Evolutionary conservation across 2,113 vertebrate genomes (phyloP).

Genomic region (Dascyllus trimaculatus): DNA sequence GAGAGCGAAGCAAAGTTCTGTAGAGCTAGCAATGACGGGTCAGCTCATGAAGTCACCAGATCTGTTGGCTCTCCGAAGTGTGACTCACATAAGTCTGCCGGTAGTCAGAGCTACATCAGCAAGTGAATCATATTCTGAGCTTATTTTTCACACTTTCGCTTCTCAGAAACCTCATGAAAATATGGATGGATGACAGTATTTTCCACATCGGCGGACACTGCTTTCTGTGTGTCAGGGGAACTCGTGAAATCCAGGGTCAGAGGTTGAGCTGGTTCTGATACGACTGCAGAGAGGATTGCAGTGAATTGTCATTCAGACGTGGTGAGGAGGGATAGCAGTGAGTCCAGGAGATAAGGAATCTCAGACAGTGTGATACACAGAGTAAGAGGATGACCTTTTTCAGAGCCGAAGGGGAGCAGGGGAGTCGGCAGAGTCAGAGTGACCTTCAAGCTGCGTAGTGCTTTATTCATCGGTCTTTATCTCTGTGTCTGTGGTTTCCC

Average conservation of each 20-base stretch:
- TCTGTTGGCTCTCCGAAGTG: constrained; percentile 26
- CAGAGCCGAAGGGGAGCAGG: background rate
- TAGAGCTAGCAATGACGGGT: constrained; percentile 16
- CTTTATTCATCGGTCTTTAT: constrained; percentile 18
- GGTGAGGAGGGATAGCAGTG: background rate
- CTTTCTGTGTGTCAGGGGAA: constrained; percentile 14
- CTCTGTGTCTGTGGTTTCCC: background rate
- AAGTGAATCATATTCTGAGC: constrained; percentile 57
- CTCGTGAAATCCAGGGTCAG: constrained; percentile 35
- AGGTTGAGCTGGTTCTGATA: constrained; percentile 41
- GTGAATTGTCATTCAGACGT: constrained; percentile 47
- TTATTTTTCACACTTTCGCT: constrained; percentile 48
- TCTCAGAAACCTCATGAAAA: constrained; percentile 48
- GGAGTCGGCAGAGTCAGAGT: background rate
- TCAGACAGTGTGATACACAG: background rate
- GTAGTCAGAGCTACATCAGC: constrained; percentile 31
- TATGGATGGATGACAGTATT: constrained; percentile 37
- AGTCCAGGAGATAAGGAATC: background rate
- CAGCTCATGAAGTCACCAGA: constrained; percentile 59
- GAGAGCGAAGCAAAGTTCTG: constrained; percentile 8
- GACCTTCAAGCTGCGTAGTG: constrained; percentile 24
- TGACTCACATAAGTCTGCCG: constrained; percentile 43
- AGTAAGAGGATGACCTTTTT: constrained; percentile 32
- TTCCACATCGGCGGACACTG: constrained; percentile 23
- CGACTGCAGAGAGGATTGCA: background rate